A percentile compares a stretch with the other conserved stretches of the same genome.
Conservation (phyloP, 2,888 invertebrate genomes). For the Fabriciana adippe region DNA sequence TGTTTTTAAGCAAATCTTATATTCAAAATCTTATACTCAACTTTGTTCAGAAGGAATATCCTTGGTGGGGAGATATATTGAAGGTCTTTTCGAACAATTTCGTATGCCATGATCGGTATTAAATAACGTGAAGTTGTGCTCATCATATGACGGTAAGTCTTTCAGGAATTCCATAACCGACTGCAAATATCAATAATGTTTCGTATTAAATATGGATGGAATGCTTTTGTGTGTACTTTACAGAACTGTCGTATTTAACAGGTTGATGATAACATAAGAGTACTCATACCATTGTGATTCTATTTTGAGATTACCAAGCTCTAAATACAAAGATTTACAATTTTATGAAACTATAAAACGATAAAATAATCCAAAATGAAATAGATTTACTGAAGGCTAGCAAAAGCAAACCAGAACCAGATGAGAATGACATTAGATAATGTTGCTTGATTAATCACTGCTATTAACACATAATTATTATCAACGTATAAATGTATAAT, state of each 20-base stretch:
- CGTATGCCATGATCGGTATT: slow-evolving; percentile 93
- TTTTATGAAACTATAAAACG: slow-evolving; percentile 51
- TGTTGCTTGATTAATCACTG: slow-evolving; percentile 25
- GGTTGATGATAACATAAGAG: slow-evolving; percentile 19
- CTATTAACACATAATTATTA: not conserved
- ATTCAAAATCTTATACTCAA: slow-evolving; percentile 79
- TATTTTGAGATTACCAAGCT: slow-evolving; percentile 44
- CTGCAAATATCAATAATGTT: slow-evolving; percentile 75
- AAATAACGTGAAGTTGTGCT: slow-evolving; percentile 94
- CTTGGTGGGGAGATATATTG: slow-evolving; percentile 95
- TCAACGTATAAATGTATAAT: not conserved
- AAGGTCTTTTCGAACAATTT: slow-evolving; percentile 91
- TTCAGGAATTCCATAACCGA: slow-evolving; percentile 95
- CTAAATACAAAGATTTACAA: slow-evolving; percentile 44
- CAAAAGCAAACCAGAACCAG: slow-evolving; percentile 51
- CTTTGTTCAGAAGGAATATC: slow-evolving; percentile 96
- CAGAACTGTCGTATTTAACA: slow-evolving; percentile 5
- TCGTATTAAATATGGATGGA: slow-evolving; percentile 41
- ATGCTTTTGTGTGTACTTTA: slow-evolving; percentile 20
- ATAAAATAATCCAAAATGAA: slow-evolving; percentile 59
- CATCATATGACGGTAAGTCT: slow-evolving; percentile 94
- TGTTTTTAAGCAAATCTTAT: not conserved
- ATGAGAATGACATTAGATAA: slow-evolving; percentile 59
- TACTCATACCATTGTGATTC: slow-evolving; percentile 60
- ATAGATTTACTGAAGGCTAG: slow-evolving; percentile 51